Evolutionary conservation across 2,797 vertebrate species (phyloP).

Genomic region (Pogoniulus pusillus): DNA sequence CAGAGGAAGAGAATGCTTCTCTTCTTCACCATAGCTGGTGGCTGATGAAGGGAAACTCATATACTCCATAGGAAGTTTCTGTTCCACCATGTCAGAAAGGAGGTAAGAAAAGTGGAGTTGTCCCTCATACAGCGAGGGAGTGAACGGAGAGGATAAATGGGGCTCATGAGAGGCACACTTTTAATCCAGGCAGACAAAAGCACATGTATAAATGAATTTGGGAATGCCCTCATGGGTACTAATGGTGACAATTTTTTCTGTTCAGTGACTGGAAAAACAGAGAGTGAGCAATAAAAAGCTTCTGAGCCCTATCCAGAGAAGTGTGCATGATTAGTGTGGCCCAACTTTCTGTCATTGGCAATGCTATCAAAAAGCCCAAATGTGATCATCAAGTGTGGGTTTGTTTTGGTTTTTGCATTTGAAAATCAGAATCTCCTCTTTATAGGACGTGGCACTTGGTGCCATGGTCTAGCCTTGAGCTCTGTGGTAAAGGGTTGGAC

Average conservation of each 20-base stretch:
- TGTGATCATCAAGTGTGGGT: background rate
- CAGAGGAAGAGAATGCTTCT: background rate
- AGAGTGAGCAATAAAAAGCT: background rate
- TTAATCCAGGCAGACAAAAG: background rate
- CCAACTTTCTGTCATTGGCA: background rate
- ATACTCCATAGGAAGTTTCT: conserved; percentile 6
- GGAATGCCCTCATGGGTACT: background rate
- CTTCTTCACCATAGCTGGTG: background rate
- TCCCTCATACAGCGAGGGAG: conserved; percentile 16
- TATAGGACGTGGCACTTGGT: no score
- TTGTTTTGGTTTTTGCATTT: background rate
- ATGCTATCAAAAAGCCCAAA: background rate
- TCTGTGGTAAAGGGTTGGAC: no score
- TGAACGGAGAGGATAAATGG: conserved; percentile 32
- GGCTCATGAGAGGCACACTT: conserved; percentile 11
- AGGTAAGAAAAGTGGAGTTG: background rate
- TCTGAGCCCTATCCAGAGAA: background rate
- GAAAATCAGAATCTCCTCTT: background rate
- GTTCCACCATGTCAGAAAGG: background rate
- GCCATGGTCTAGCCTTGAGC: no score
- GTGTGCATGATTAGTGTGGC: background rate
- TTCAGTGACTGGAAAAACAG: background rate
- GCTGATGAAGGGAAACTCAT: conserved; percentile 4
- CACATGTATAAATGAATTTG: background rate
- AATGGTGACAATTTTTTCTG: background rate